Percentiles rank a stretch among this genome's conserved stretches.
phyloP scores from a whole-genome alignment of 2,113 vertebrate species.

The Pimephales promelas region DNA sequence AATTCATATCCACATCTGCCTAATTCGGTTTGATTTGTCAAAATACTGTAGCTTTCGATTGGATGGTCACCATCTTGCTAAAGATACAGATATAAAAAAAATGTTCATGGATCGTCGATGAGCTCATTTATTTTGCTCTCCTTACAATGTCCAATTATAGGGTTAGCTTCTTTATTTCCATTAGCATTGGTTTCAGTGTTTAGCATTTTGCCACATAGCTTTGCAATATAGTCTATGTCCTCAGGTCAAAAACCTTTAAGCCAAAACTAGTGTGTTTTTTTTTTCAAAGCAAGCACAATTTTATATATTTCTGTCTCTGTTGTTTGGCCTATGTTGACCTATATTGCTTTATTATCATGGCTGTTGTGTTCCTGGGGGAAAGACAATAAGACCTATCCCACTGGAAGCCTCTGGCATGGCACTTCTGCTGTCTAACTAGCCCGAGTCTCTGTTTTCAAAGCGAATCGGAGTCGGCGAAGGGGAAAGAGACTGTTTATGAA shows the following conservation, averaged over 20 bases:
- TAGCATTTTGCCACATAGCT: not conserved
- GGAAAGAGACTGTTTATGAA: slow-evolving; percentile 47
- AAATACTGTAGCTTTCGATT: not conserved
- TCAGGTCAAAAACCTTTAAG: not conserved
- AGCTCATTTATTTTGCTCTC: not conserved
- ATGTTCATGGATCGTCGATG: not conserved
- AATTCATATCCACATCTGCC: not conserved
- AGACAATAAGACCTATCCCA: slow-evolving; percentile 53
- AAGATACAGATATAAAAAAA: not conserved
- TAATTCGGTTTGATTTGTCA: not conserved
- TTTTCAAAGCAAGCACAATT: not conserved
- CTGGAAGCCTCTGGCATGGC: slow-evolving; percentile 42
- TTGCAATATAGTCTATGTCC: not conserved
- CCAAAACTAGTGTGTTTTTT: not conserved
- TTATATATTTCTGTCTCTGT: slow-evolving; percentile 63
- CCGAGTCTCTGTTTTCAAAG: slow-evolving; percentile 46
- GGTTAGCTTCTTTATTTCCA: not conserved
- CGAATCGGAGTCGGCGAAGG: slow-evolving; percentile 44
- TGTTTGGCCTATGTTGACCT: slow-evolving; percentile 68
- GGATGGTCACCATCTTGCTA: not conserved
- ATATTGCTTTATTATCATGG: slow-evolving; percentile 55
- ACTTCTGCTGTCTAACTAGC: slow-evolving; percentile 40
- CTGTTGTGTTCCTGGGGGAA: slow-evolving; percentile 58
- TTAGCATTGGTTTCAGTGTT: not conserved
- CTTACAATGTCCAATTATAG: not conserved